Evolutionary conservation across 2,888 invertebrate genomes (phyloP).

Genomic region (Plutella xylostella): DNA sequence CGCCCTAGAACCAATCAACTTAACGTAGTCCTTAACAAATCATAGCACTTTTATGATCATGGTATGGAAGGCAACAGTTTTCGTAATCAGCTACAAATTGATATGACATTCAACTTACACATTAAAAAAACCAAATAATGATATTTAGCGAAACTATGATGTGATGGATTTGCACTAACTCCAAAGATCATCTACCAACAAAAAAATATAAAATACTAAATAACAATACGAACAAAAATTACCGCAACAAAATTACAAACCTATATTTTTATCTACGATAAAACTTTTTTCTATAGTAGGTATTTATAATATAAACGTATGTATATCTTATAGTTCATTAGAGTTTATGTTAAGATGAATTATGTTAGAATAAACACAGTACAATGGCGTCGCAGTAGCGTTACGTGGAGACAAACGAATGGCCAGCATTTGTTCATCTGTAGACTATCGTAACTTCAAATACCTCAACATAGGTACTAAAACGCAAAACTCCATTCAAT

Average conservation of each 20-base stretch:
- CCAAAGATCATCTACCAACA: neutral
- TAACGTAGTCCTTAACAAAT: too few species aligned
- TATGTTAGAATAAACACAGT: conserved; percentile 26
- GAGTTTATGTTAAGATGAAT: conserved; percentile 28
- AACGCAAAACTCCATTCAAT: too few species aligned
- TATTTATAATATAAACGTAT: conserved; percentile 9
- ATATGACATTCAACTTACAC: conserved; percentile 8
- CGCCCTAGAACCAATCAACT: too few species aligned
- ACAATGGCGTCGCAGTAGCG: conserved; percentile 3
- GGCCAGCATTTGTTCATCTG: too few species aligned
- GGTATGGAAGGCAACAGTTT: conserved; percentile 3
- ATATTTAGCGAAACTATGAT: conserved; percentile 2
- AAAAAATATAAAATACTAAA: conserved; percentile 56
- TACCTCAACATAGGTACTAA: too few species aligned
- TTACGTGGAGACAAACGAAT: too few species aligned
- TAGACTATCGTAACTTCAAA: too few species aligned
- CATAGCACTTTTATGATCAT: neutral
- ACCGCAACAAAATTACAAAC: conserved; percentile 52
- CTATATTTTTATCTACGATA: conserved; percentile 51
- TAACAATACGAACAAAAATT: conserved; percentile 60
- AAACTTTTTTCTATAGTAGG: conserved; percentile 19
- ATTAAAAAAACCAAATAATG: neutral
- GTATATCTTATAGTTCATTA: conserved; percentile 36
- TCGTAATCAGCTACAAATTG: conserved; percentile 4
- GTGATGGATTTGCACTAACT: neutral